These are phyloP conservation scores for Paralvinella palmiformis DNA, from an alignment of 1,140 invertebrate genomes.

Conservation along the genomic window DNA sequence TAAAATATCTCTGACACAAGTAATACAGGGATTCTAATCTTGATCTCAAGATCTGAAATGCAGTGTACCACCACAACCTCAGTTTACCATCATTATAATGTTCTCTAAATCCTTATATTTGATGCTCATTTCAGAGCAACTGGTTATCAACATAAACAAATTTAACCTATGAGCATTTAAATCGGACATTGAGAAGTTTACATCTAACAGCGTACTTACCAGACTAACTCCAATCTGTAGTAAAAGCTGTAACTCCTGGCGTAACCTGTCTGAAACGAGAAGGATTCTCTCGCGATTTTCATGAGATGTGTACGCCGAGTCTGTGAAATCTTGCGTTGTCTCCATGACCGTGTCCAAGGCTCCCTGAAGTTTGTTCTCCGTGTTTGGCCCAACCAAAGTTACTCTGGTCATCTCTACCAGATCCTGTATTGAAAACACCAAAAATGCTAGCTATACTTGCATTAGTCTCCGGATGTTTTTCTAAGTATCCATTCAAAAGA, in stretches of 20 bases:
- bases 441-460: neutral
- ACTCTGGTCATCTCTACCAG: constrained; percentile 76
- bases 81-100: no score
- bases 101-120: no score
- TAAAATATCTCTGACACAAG: no score
- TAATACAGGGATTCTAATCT: no score
- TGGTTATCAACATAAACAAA: no score
- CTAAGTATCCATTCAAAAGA: neutral
- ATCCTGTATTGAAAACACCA: constrained; percentile 49
- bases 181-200: no score
- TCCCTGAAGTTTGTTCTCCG: constrained; percentile 61
- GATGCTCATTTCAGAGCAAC: no score
- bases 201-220: constrained; percentile 57
- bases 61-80: no score
- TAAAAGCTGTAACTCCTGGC: constrained; percentile 51
- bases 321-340: constrained; percentile 96
- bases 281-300: constrained; percentile 93
- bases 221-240: constrained; percentile 75
- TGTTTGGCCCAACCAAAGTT: constrained; percentile 55
- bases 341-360: constrained; percentile 88
- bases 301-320: constrained; percentile 96
- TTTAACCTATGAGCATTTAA: no score
- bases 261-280: constrained; percentile 66
- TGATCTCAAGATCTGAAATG: no score
- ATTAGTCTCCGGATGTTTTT: neutral